phyloP scores from a whole-genome alignment of 2,797 vertebrate species.

The Iguana delicatissima region DNA sequence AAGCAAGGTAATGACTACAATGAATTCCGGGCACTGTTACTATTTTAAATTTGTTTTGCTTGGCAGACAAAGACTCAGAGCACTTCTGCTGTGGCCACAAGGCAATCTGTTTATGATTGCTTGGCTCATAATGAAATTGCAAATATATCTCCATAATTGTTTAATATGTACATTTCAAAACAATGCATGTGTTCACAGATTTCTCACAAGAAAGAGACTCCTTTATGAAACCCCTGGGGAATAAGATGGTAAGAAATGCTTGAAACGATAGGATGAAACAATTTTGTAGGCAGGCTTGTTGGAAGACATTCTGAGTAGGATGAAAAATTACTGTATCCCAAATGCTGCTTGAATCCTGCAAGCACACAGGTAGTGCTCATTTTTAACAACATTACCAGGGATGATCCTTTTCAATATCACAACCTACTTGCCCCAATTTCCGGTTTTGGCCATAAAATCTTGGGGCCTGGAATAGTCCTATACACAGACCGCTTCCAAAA shows the following conservation, averaged over 20 bases:
- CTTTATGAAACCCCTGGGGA: neutral
- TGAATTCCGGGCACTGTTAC: fast-evolving
- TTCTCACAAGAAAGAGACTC: neutral
- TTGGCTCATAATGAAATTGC: neutral
- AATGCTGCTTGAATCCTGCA: neutral
- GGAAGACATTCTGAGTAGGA: neutral
- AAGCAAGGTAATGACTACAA: conserved; percentile 10
- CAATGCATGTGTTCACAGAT: neutral
- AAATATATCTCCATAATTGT: no score
- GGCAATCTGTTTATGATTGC: neutral
- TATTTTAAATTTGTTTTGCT: neutral
- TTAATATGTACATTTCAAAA: neutral
- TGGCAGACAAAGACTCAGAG: fast-evolving
- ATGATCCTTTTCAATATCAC: no score
- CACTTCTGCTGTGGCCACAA: conserved; percentile 14
- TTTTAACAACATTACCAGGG: no score
- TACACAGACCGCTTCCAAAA: neutral
- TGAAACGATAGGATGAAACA: no score
- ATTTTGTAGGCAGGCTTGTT: neutral
- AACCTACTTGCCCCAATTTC: no score
- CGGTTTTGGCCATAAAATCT: no score
- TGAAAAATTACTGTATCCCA: neutral
- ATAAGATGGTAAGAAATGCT: neutral
- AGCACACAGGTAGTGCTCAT: no score
- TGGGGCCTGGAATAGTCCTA: no score